Evolutionary conservation across 1,140 invertebrate species (phyloP).

Genomic region (Rhopalosiphum maidis): DNA sequence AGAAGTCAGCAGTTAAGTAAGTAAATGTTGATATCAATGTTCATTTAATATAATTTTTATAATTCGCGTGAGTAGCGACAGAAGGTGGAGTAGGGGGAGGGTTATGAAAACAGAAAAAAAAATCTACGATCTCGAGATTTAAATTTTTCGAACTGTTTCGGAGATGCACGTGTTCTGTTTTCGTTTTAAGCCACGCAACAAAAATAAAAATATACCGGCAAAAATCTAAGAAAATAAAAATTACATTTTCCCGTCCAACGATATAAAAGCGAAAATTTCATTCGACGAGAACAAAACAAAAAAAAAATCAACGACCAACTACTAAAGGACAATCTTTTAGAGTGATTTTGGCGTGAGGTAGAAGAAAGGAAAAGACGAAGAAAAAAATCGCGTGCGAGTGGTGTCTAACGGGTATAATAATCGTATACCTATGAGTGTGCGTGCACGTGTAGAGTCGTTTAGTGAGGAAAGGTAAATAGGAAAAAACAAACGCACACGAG

Average conservation of each 20-base stretch:
- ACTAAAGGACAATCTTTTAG: conserved; percentile 6
- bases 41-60: neutral
- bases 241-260: neutral
- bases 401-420: neutral
- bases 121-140: neutral
- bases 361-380: neutral
- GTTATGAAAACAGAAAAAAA: neutral
- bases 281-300: neutral
- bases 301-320: neutral
- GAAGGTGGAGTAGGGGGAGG: too few relatives aligned
- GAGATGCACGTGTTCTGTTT: neutral
- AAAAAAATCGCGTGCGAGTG: neutral
- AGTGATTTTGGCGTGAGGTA: conserved; percentile 6
- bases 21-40: too few relatives aligned
- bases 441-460: neutral
- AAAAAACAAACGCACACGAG: neutral
- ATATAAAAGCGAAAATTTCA: neutral
- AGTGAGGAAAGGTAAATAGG: neutral
- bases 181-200: neutral
- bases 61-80: neutral
- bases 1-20: neutral
- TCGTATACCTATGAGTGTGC: neutral
- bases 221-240: neutral
- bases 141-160: neutral
- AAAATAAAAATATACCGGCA: neutral